Conservation (phyloP, 2,797 vertebrate species). For the Pangasius sanitwongsei region DNA sequence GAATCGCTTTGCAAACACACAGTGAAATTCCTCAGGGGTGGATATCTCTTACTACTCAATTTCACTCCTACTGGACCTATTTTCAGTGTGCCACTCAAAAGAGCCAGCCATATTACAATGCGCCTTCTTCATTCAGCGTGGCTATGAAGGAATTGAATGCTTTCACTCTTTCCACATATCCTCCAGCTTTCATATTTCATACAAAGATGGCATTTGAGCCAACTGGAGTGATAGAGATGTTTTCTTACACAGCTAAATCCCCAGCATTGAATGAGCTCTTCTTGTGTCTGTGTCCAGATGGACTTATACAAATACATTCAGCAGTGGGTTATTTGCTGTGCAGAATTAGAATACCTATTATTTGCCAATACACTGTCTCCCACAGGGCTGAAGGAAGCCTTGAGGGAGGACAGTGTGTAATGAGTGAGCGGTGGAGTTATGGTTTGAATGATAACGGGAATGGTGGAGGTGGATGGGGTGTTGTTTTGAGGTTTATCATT, state of each 20-base stretch:
- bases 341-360: slow-evolving; percentile 24
- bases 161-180: slow-evolving; percentile 34
- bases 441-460: not conserved
- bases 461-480: not conserved
- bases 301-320: slow-evolving; percentile 18
- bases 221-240: slow-evolving; percentile 27
- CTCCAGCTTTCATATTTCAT: slow-evolving; percentile 30
- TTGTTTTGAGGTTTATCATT: not conserved
- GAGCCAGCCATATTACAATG: slow-evolving; percentile 57
- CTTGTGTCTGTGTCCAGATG: not conserved
- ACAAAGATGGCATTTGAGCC: slow-evolving; percentile 10
- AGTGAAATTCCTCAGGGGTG: slow-evolving; percentile 47
- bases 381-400: slow-evolving; percentile 1
- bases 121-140: slow-evolving; percentile 44
- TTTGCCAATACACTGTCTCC: slow-evolving; percentile 12
- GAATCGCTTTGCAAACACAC: slow-evolving; percentile 55
- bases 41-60: slow-evolving; percentile 48
- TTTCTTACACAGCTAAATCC: slow-evolving; percentile 24
- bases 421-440: not conserved
- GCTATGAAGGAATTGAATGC: slow-evolving; percentile 47
- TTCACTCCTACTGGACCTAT: slow-evolving; percentile 56
- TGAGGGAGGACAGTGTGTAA: not conserved
- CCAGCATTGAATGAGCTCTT: not conserved
- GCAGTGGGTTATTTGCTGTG: not conserved
- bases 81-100: slow-evolving; percentile 60